phyloP scores from a whole-genome alignment of 2,888 invertebrate genomes.

The Drosophila subsilvestris region DNA sequence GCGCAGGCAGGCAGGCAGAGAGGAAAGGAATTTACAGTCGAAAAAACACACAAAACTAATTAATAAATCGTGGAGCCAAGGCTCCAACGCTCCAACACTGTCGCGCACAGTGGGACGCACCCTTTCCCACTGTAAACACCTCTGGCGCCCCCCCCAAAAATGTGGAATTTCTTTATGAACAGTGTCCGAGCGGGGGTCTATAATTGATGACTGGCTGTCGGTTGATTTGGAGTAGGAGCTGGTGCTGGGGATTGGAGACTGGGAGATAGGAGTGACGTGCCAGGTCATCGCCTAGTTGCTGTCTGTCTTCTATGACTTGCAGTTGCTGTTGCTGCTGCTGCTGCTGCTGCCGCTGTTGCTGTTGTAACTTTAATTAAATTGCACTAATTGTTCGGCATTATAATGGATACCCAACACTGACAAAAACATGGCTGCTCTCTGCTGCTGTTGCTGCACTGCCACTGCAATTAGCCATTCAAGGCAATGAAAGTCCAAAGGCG shows the following conservation, averaged over 20 bases:
- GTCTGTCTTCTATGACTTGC: slow-evolving; percentile 38
- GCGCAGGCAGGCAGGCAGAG: background rate
- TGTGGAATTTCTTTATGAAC: slow-evolving; percentile 52
- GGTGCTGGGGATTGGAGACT: background rate
- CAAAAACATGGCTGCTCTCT: slow-evolving; percentile 21
- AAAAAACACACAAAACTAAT: slow-evolving; percentile 53
- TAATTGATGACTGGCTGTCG: slow-evolving; percentile 67
- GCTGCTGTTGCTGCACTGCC: slow-evolving; percentile 23
- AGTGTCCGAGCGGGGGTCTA: slow-evolving; percentile 32
- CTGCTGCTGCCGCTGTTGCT: slow-evolving; percentile 37
- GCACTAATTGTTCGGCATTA: slow-evolving; percentile 73
- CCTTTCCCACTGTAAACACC: slow-evolving; percentile 28
- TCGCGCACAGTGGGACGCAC: slow-evolving; percentile 51
- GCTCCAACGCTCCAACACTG: slow-evolving; percentile 8
- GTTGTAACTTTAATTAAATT: slow-evolving; percentile 75
- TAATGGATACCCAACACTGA: slow-evolving; percentile 61
- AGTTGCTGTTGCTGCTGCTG: slow-evolving; percentile 21
- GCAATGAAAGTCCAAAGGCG: slow-evolving; percentile 55
- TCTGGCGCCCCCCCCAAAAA: slow-evolving; percentile 35
- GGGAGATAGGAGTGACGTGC: slow-evolving; percentile 63
- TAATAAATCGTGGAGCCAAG: slow-evolving; percentile 31
- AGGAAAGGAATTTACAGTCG: slow-evolving; percentile 40
- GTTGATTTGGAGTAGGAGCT: slow-evolving; percentile 23
- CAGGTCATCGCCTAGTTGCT: slow-evolving; percentile 60
- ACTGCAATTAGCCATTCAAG: slow-evolving; percentile 69